These are phyloP conservation scores for Dusona sp. DNA, from an alignment of 2,888 invertebrate species.

Conservation along the genomic window DNA sequence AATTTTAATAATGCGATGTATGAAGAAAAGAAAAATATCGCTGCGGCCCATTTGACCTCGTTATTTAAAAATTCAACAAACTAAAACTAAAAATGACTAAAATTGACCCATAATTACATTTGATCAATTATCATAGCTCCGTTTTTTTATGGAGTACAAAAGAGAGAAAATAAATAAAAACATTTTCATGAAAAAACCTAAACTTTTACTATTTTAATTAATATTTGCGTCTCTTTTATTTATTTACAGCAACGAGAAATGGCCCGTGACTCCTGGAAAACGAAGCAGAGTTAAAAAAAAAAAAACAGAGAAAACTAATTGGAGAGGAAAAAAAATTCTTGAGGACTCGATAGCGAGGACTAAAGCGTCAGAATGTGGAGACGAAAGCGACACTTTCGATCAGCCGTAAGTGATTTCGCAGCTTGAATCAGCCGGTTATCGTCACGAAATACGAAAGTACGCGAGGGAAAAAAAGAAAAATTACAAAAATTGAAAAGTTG, in stretches of 20 bases:
- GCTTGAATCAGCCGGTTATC: slow-evolving; percentile 5
- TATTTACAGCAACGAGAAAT: slow-evolving; percentile 48
- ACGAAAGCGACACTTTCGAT: slow-evolving; percentile 48
- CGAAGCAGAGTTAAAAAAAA: not conserved
- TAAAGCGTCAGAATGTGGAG: slow-evolving; percentile 35
- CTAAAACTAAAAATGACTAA: not conserved
- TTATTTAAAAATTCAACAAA: not conserved
- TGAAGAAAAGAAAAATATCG: not conserved
- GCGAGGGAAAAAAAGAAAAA: not conserved
- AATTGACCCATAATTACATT: not conserved
- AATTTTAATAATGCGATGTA: not conserved
- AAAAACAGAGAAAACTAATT: not conserved
- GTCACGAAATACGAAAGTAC: not conserved
- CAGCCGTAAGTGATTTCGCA: slow-evolving; percentile 4
- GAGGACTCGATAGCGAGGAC: not conserved
- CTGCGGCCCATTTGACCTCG: not conserved
- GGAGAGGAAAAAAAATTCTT: not conserved
- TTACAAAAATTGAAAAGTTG: not conserved
- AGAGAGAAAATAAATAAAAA: not conserved
- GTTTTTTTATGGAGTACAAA: not conserved
- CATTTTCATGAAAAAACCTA: not conserved
- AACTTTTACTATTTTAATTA: not conserved
- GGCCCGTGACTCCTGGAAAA: slow-evolving; percentile 6
- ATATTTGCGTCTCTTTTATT: not conserved
- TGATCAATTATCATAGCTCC: not conserved